Conservation (phyloP, 2,888 invertebrate genomes). For the Belgica antarctica region DNA sequence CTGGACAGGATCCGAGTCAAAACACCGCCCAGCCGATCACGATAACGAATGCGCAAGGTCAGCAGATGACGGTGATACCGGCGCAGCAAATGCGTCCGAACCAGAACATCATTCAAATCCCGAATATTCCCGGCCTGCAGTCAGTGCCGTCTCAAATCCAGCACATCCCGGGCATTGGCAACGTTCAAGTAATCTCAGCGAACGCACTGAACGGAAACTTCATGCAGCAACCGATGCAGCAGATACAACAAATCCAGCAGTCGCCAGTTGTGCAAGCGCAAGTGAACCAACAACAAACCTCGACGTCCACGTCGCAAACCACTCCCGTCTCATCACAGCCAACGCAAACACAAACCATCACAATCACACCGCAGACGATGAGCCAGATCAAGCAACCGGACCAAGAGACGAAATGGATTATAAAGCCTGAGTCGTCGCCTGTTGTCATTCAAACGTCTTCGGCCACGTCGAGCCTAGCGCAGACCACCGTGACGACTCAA, state of each 20-base stretch:
- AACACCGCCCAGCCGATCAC: conserved; percentile 59
- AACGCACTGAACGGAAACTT: conserved; percentile 54
- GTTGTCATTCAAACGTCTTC: conserved; percentile 41
- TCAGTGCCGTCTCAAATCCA: conserved; percentile 51
- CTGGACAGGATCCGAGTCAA: conserved; percentile 35
- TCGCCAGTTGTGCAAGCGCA: conserved; percentile 46
- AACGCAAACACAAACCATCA: conserved; percentile 50
- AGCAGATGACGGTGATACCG: conserved; percentile 82
- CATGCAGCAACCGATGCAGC: conserved; percentile 50
- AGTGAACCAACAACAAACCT: conserved; percentile 47
- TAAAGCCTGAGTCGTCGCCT: conserved; percentile 55
- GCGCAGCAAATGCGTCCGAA: conserved; percentile 56
- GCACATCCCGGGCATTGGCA: conserved; percentile 58
- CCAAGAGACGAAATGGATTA: conserved; percentile 50
- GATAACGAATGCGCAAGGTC: conserved; percentile 71
- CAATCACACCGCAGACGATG: conserved; percentile 44
- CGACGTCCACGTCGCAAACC: conserved; percentile 48
- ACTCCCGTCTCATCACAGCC: conserved; percentile 13
- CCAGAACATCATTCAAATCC: conserved; percentile 51
- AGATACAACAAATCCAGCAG: conserved; percentile 59
- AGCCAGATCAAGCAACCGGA: conserved; percentile 50
- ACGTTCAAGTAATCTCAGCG: conserved; percentile 59
- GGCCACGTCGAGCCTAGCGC: conserved; percentile 45
- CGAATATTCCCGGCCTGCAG: conserved; percentile 51
- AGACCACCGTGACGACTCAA: conserved; percentile 45